Base-by-base conservation (phyloP, 2,113 vertebrate genomes). In the Vanacampus margaritifer region DNA sequence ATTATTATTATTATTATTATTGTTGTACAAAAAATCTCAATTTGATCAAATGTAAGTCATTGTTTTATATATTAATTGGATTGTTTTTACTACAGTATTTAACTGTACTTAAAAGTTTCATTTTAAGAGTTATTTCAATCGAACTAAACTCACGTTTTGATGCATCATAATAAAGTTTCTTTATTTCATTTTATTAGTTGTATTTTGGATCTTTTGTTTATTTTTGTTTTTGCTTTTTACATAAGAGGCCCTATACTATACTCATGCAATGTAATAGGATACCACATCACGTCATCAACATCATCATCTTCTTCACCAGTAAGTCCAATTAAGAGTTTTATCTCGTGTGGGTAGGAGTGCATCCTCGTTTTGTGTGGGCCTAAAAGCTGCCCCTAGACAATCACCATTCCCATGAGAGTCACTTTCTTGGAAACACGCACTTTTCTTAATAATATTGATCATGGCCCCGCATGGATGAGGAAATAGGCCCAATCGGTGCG, bases 281-380 rank as follows among this genome's bases (percentile, higher is more conserved):
- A 36, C 58, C 10, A 54, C 2, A 35, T 32, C 54, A 59, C 66
- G 74, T 17, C 23, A 26, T 26, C 46, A 21, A 16, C 13, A 17
- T 16, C 16, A 19, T 16, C 14, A 19, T 19, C 43, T 23, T 9
- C 48, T 1, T 3, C 48, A 51, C 74, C 78, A 72, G 37, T 69
- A 64, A 73, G 48, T 72, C 66, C 65, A 81, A 72, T 85, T 76
- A 81, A 26, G 62, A 66, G 26, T 73, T 58, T 69, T 68, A 67
- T 45, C 66, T 23, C 63, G 74, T 67, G 57, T 81, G 68, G 69
- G 14, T 6, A 57, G 73, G 78, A 85, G 72, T 80, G 64, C 37
- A 2, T 78, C n/a, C 39, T 39, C 21, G 17, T 58, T 53, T 37
- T 61, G 62, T 23, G 60, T 10, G 37, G 59, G 37, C 43, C 60